Conservation (phyloP, 2,797 vertebrate species). For the Bucorvus abyssinicus region DNA sequence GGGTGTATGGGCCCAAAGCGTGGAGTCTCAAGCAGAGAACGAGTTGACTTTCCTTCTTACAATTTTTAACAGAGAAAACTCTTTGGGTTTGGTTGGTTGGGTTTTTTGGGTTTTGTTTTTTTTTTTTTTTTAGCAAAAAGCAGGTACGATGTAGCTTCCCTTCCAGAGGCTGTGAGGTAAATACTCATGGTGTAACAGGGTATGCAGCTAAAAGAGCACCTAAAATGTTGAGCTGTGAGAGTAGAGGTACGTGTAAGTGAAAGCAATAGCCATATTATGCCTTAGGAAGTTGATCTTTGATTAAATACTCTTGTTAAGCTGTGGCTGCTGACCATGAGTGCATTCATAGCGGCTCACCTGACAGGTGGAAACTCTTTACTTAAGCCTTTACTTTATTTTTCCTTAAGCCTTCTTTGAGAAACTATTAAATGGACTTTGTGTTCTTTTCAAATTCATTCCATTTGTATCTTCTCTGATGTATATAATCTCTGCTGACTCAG, state of each 20-base stretch:
- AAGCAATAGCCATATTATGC: neutral
- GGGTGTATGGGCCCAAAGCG: neutral
- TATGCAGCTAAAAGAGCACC: neutral
- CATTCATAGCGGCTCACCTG: neutral
- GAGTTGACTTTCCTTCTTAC: neutral
- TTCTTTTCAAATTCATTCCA: neutral
- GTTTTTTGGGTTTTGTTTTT: neutral
- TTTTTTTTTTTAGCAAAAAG: neutral
- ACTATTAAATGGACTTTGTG: neutral
- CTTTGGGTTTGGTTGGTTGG: neutral
- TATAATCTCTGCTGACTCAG: neutral
- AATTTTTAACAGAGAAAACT: neutral
- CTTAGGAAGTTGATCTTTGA: neutral
- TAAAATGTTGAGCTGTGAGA: neutral
- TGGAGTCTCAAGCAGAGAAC: neutral
- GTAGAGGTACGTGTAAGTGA: neutral
- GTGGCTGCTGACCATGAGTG: neutral
- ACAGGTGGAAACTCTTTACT: neutral
- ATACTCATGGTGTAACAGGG: rapidly evolving
- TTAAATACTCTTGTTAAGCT: neutral
- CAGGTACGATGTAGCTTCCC: neutral
- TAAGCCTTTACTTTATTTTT: too few relatives aligned
- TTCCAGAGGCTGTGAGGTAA: neutral
- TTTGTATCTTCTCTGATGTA: neutral
- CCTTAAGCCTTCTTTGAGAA: neutral